Conservation (phyloP, 2,888 invertebrate species). For the Tiliacea citrago region DNA sequence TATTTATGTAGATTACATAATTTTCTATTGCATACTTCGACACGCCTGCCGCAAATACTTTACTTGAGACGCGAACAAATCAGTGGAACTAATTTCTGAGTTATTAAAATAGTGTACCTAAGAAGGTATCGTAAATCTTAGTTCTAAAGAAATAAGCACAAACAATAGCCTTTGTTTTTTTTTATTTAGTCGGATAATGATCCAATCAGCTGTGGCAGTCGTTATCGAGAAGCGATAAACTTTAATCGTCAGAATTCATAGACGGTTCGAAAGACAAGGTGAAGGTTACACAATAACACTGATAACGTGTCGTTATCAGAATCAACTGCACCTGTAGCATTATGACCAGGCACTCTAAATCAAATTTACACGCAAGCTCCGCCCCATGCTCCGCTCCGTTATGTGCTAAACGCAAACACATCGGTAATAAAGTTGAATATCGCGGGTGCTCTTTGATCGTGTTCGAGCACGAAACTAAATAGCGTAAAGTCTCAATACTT, state of each 20-base stretch:
- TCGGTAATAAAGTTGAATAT: no score
- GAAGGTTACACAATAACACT: conserved; percentile 59
- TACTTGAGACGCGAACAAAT: conserved; percentile 6
- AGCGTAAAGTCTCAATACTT: no score
- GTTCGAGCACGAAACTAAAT: no score
- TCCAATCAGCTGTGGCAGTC: conserved; percentile 27
- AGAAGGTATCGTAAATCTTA: conserved; percentile 5
- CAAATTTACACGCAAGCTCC: no score
- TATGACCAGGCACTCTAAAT: no score
- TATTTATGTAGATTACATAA: conserved; percentile 1
- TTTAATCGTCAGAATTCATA: conserved; percentile 16
- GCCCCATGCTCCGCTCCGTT: no score
- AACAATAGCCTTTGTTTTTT: conserved; percentile 19
- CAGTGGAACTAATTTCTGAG: conserved; percentile 18
- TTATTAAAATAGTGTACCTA: conserved; percentile 13
- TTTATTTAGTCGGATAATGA: conserved; percentile 30
- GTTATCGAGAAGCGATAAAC: conserved; percentile 43
- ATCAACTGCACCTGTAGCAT: conserved; percentile 29
- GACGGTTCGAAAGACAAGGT: conserved; percentile 48
- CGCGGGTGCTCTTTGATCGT: no score
- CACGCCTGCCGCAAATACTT: conserved; percentile 11
- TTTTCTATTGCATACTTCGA: conserved; percentile 11
- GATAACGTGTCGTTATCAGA: conserved; percentile 41
- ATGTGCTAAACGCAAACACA: no score
- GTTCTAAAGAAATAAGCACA: conserved; percentile 5